A percentile compares a stretch with the other conserved stretches of the same genome.
Evolutionary conservation across 2,797 vertebrate species (phyloP).

Genomic region (Orestias chungarensis): DNA sequence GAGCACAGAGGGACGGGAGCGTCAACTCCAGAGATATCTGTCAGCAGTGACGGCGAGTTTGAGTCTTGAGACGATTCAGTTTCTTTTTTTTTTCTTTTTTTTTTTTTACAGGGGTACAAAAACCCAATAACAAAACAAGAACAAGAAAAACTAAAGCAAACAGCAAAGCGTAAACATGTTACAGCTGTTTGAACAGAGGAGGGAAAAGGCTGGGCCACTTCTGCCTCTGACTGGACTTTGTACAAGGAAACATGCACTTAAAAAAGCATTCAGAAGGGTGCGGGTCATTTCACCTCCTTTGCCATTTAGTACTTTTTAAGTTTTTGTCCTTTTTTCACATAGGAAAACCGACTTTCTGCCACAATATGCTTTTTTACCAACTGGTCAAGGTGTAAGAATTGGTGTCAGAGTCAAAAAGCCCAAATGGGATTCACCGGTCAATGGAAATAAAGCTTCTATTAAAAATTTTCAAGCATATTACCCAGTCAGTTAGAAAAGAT

Average conservation of each 20-base stretch:
- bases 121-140: rapidly evolving
- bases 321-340: not conserved
- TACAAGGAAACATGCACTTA: constrained; percentile 69
- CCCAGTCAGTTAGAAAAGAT: not conserved
- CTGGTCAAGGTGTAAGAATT: too few species aligned
- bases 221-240: constrained; percentile 32
- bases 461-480: not conserved
- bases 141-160: too few species aligned
- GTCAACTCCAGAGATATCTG: constrained; percentile 79
- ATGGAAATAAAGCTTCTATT: not conserved
- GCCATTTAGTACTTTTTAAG: not conserved
- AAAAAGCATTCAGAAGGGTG: constrained; percentile 27
- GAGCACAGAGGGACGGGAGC: constrained; percentile 67
- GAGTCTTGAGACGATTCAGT: constrained; percentile 69
- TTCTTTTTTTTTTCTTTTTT: not conserved
- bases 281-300: not conserved
- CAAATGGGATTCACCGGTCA: not conserved
- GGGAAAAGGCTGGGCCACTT: constrained; percentile 1
- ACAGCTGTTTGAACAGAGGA: constrained; percentile 22
- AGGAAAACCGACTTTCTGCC: not conserved
- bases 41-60: constrained; percentile 85
- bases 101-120: not conserved
- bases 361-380: not conserved
- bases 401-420: not conserved
- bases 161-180: constrained; percentile 12